A percentile compares a stretch with the other conserved stretches of the same genome.
phyloP scores from a whole-genome alignment of 2,113 vertebrate genomes.

The Grallaria varia region DNA sequence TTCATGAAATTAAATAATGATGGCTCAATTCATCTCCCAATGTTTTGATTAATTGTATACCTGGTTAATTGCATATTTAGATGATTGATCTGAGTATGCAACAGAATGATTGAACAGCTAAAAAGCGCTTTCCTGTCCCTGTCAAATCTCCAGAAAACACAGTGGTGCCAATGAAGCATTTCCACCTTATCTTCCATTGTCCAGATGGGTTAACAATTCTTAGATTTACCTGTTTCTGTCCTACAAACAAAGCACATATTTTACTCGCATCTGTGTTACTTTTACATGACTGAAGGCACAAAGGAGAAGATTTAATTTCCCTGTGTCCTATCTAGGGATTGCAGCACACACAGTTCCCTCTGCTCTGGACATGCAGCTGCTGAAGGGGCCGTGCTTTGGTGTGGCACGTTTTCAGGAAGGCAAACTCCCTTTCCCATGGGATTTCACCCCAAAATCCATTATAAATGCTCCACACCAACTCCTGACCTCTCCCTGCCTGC shows the following conservation, averaged over 20 bases:
- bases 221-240: background rate
- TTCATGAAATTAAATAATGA: background rate
- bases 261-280: background rate
- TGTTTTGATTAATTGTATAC: background rate
- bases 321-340: background rate
- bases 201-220: background rate
- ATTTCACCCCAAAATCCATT: background rate
- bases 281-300: background rate
- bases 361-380: background rate
- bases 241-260: background rate
- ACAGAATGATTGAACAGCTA: background rate
- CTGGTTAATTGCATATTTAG: background rate
- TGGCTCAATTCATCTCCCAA: background rate
- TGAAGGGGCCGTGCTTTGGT: background rate
- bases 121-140: background rate
- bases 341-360: rapidly evolving
- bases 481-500: no score
- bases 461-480: background rate
- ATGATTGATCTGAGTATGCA: background rate
- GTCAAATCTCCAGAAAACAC: background rate
- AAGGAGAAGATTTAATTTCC: background rate
- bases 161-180: background rate
- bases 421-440: background rate
- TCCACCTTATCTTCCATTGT: background rate
- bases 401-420: background rate